phyloP scores from a whole-genome alignment of 2,797 vertebrate genomes.

The Etheostoma perlongum region DNA sequence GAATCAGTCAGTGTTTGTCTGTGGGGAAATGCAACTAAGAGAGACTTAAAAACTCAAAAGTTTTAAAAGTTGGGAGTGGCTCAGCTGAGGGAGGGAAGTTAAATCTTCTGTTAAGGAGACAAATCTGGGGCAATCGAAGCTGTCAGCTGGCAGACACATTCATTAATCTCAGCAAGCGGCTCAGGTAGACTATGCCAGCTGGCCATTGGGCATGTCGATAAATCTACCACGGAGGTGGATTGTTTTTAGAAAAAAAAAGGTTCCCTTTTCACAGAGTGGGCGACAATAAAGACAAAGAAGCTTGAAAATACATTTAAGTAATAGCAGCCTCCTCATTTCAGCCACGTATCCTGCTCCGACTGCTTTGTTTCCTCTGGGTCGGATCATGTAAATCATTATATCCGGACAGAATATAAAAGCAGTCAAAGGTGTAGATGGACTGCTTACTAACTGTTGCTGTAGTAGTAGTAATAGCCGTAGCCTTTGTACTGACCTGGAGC shows the following conservation, averaged over 20 bases:
- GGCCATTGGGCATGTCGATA: slow-evolving; percentile 77
- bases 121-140: slow-evolving; percentile 79
- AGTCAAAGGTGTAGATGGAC: not conserved
- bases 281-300: slow-evolving; percentile 63
- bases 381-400: slow-evolving; percentile 35
- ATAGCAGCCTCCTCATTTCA: slow-evolving; percentile 23
- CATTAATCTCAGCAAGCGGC: slow-evolving; percentile 75
- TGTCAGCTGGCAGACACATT: slow-evolving; percentile 78
- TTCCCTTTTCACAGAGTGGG: slow-evolving; percentile 50
- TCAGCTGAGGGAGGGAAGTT: slow-evolving; percentile 55
- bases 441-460: slow-evolving; percentile 5
- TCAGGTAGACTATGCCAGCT: slow-evolving; percentile 75
- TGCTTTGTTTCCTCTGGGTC: slow-evolving; percentile 41
- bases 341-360: slow-evolving; percentile 27
- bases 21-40: slow-evolving; percentile 33
- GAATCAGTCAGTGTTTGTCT: slow-evolving; percentile 15
- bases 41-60: slow-evolving; percentile 58
- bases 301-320: slow-evolving; percentile 46
- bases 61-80: slow-evolving; percentile 62
- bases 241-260: slow-evolving; percentile 55
- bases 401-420: slow-evolving; percentile 7
- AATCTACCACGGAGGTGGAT: slow-evolving; percentile 72
- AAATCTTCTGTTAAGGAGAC: slow-evolving; percentile 77
- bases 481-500: slow-evolving; percentile 91
- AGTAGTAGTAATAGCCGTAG: slow-evolving; percentile 11